Conservation (phyloP, 2,888 invertebrate genomes). For the Bursaphelenchus okinawaensis region DNA sequence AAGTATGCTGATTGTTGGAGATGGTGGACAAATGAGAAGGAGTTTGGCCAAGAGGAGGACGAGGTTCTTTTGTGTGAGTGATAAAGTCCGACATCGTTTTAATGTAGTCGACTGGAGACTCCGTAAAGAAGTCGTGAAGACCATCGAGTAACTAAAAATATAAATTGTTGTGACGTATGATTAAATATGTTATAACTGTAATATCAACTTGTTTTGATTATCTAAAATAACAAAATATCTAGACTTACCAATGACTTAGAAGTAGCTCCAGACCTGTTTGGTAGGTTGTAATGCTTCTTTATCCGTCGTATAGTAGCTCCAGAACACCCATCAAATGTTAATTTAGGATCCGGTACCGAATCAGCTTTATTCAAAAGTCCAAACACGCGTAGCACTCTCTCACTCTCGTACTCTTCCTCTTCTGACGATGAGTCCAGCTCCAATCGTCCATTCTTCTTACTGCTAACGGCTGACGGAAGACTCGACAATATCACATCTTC, state of each 20-base stretch:
- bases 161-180: too few species aligned
- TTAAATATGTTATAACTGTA: background rate
- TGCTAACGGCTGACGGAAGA: background rate
- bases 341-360: background rate
- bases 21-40: background rate
- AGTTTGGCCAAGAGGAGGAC: background rate
- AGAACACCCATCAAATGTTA: constrained; percentile 6
- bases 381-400: background rate
- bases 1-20: background rate
- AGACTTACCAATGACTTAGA: constrained; percentile 1
- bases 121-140: constrained; percentile 5
- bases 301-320: constrained; percentile 5
- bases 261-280: constrained; percentile 12
- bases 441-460: background rate
- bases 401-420: background rate
- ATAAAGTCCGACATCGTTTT: constrained; percentile 5
- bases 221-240: background rate
- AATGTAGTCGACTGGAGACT: constrained; percentile 1
- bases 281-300: constrained; percentile 11
- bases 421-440: background rate
- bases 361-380: background rate
- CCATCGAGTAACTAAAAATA: constrained; percentile 6
- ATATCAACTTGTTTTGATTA: too few species aligned
- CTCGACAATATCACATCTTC: background rate
- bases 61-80: background rate